Evolutionary conservation across 2,888 invertebrate genomes (phyloP).

Genomic region (Villa cingulata): DNA sequence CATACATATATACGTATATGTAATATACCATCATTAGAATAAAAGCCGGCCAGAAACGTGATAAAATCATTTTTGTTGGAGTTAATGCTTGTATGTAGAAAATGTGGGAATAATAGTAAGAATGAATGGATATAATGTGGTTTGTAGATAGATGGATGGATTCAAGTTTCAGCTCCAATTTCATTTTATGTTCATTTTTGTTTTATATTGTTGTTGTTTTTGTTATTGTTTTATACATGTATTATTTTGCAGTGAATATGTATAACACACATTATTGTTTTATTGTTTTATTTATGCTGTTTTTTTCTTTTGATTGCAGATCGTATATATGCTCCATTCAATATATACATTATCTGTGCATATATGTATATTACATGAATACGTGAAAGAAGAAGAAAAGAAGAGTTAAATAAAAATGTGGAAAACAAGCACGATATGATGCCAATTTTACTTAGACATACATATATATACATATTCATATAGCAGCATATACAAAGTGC

Average conservation of each 20-base stretch:
- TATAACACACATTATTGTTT: no score
- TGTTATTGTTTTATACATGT: no score
- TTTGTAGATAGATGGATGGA: not conserved
- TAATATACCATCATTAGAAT: not conserved
- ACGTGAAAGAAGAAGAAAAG: no score
- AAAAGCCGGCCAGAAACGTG: not conserved
- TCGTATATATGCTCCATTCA: no score
- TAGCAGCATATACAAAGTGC: not conserved
- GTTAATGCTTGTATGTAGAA: not conserved
- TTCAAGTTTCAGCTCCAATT: not conserved
- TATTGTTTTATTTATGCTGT: no score
- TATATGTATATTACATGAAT: no score
- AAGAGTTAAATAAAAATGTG: not conserved
- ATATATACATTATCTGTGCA: no score
- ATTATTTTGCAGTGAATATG: no score
- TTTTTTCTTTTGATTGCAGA: no score
- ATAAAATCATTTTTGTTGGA: not conserved
- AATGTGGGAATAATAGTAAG: not conserved
- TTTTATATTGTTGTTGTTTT: no score
- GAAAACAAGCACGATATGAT: not conserved
- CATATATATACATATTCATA: not conserved
- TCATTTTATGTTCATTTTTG: not conserved
- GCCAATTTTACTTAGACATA: not conserved
- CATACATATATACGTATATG: no score
- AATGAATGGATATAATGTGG: not conserved